Conservation (phyloP, 2,888 invertebrate genomes). For the Leptopterna dolabrata region DNA sequence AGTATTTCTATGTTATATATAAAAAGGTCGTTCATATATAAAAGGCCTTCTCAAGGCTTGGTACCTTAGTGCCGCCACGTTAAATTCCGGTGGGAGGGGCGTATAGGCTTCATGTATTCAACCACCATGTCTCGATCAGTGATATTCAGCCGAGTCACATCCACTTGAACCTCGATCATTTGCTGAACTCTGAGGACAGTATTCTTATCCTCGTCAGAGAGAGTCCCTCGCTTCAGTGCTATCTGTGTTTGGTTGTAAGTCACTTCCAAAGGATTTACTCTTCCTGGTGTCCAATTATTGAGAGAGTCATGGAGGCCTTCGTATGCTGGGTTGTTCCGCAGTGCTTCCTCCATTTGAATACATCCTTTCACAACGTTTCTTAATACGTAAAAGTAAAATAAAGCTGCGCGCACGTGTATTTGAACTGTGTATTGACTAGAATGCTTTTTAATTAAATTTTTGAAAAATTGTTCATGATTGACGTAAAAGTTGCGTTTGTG, state of each 20-base stretch:
- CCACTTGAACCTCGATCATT: not conserved
- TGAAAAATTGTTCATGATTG: not conserved
- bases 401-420: not conserved
- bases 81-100: not conserved
- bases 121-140: not conserved
- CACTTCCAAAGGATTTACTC: conserved; percentile 2
- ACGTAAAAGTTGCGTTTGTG: not conserved
- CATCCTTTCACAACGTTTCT: not conserved
- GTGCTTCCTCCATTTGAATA: not conserved
- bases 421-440: not conserved
- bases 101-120: not conserved
- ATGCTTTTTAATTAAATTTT: not conserved
- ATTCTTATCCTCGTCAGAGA: not conserved
- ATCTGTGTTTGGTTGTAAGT: not conserved
- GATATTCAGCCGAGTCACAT: not conserved
- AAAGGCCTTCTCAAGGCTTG: no score
- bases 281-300: not conserved
- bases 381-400: not conserved
- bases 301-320: not conserved
- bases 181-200: not conserved
- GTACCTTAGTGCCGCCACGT: no score
- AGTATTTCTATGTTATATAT: no score
- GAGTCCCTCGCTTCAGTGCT: not conserved
- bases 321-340: not conserved
- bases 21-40: no score